Base-by-base conservation (phyloP, 92 coral and sea anemone species). In the Palythoa heliodiscus region DNA sequence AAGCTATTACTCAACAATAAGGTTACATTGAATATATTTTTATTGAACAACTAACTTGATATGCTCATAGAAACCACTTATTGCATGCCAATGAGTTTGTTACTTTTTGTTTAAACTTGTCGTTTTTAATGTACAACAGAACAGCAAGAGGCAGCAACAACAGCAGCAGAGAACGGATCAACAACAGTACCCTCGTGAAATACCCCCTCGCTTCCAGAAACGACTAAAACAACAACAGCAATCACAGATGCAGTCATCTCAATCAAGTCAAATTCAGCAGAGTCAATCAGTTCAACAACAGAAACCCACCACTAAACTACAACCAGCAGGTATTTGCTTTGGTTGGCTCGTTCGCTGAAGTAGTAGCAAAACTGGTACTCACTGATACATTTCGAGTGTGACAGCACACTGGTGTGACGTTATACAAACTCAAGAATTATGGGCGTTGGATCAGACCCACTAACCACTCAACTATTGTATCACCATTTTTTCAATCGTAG, bases 91-190 rank as follows among this genome's bases (percentile, higher is more conserved):
- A 19, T 55, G n/a, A 63, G 15, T 15, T 13, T 58, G 66, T 58
- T 16, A 58, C 5, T 58, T 19, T 29, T 29, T 29, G 35, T 29
- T 29, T 29, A 29, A 43, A 43, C 20, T 5, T 11, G 64, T 58
- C 12, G 16, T 58, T 57, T 58, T 15, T 19, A 58, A 58, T 29
- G 73, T 10, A 23, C 84, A 64, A 70, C 84, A 89, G 89, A 89
- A 74, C 77, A 86, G 53, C 66, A 89, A 89, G 76, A 86, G 92
- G 22, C 92, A 86, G 39, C 92, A 90, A 38, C 93, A 91, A 52
- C 97, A 93, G 76, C 98, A 94, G 70, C 98, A 93, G 75, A 90
- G 98, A 29, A 95, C 93, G 73, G 98, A 95, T 77, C 98, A 95
- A 77, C 98, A 95, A 71, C 95, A 92, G 77, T 95, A 95, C 57